A percentile compares a stretch with the other conserved stretches of the same genome.
Conservation (phyloP, 2,888 invertebrate genomes). For the Craniophora ligustri region DNA sequence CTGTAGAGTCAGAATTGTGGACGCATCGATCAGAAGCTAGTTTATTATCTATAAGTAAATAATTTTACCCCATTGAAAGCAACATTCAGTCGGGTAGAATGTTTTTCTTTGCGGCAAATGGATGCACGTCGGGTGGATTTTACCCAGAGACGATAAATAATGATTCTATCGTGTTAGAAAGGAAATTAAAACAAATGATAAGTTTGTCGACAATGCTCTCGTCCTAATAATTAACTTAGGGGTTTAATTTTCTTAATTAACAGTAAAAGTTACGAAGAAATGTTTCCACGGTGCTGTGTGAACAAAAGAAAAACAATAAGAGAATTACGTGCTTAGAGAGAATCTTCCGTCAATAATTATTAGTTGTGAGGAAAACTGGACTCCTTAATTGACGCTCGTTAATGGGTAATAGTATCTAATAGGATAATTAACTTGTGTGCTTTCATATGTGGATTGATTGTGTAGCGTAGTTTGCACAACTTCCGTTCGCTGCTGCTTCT, state of each 20-base stretch:
- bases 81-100: background rate
- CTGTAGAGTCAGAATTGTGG: background rate
- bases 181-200: slow-evolving; percentile 49
- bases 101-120: too few relatives aligned
- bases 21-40: too few relatives aligned
- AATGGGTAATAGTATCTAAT: background rate
- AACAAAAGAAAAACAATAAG: slow-evolving; percentile 23
- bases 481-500: background rate
- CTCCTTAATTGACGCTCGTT: slow-evolving; percentile 15
- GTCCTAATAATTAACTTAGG: slow-evolving; percentile 32
- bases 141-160: slow-evolving; percentile 19
- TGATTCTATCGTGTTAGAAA: slow-evolving; percentile 36
- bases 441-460: slow-evolving; percentile 6
- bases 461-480: background rate
- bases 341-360: slow-evolving; percentile 25
- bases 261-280: slow-evolving; percentile 32
- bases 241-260: slow-evolving; percentile 35
- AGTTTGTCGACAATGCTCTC: slow-evolving; percentile 27
- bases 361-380: slow-evolving; percentile 6
- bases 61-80: slow-evolving; percentile 15
- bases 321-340: slow-evolving; percentile 25
- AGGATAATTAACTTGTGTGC: slow-evolving; percentile 7
- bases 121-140: slow-evolving; percentile 17
- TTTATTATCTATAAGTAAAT: slow-evolving; percentile 4
- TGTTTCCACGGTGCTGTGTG: slow-evolving; percentile 39